Evolutionary conservation across 2,797 vertebrate genomes (phyloP).

Genomic region (Delichon dasypus): DNA sequence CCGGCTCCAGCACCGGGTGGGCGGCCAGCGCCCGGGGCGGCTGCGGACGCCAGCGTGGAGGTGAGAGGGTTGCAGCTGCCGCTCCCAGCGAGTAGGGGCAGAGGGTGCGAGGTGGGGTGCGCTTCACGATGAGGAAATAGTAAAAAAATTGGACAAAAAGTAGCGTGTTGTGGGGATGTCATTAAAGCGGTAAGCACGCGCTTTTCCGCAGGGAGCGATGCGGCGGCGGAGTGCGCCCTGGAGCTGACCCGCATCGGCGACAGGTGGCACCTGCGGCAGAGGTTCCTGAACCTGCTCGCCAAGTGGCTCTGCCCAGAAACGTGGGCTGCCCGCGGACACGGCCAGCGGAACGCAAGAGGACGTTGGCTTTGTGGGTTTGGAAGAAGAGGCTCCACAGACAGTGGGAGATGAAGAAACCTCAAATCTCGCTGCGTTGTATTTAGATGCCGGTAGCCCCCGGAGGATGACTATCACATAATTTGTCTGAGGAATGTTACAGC

Average conservation of each 20-base stretch:
- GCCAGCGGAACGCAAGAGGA: not conserved
- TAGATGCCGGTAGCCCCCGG: not conserved
- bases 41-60: not conserved
- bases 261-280: conserved; percentile 70
- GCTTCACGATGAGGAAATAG: not conserved
- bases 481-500: not conserved
- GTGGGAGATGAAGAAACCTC: not conserved
- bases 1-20: not conserved
- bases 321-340: not conserved
- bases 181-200: too few relatives aligned
- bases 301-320: conserved; percentile 65
- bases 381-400: not conserved
- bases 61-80: too few relatives aligned
- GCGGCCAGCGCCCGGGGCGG: not conserved
- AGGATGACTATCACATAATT: not conserved
- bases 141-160: accelerated
- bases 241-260: conserved; percentile 75
- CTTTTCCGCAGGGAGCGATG: conserved; percentile 50
- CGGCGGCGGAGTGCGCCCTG: conserved; percentile 50
- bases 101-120: too few relatives aligned
- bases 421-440: not conserved
- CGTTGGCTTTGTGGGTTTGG: not conserved
- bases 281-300: conserved; percentile 68
- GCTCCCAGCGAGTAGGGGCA: too few relatives aligned
- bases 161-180: accelerated